Conservation (phyloP, 92 coral and sea anemone species). For the Porites rus region DNA sequence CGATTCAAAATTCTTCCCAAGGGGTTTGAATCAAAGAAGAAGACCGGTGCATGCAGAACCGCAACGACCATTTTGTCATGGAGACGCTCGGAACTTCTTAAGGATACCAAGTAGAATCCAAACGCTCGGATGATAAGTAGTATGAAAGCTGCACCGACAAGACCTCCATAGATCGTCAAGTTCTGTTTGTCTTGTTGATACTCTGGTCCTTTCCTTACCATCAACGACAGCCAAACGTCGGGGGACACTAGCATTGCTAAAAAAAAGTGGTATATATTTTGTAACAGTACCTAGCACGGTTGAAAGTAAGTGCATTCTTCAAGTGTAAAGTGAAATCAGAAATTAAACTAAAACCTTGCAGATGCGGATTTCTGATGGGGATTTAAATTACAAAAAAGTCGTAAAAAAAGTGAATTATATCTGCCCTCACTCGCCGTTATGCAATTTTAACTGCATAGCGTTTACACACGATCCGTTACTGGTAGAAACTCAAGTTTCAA, state of each 20-base stretch:
- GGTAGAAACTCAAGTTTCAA: too few relatives aligned
- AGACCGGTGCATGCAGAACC: neutral
- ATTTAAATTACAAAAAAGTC: too few relatives aligned
- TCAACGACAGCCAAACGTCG: constrained; percentile 15
- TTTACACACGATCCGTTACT: too few relatives aligned
- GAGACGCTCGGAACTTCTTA: constrained; percentile 12
- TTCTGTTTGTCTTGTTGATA: neutral
- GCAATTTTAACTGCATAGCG: too few relatives aligned
- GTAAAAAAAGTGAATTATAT: too few relatives aligned
- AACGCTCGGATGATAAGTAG: neutral
- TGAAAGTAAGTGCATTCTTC: too few relatives aligned
- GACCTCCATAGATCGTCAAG: neutral
- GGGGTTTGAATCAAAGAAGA: neutral
- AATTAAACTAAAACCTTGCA: too few relatives aligned
- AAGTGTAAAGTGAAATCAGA: too few relatives aligned
- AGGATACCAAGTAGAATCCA: neutral
- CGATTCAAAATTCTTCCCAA: neutral
- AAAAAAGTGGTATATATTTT: too few relatives aligned
- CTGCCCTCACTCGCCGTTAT: too few relatives aligned
- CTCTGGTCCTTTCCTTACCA: neutral
- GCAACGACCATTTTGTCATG: constrained; percentile 31
- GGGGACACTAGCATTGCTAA: constrained; percentile 6
- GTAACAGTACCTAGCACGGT: too few relatives aligned
- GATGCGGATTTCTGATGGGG: too few relatives aligned
- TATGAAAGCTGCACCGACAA: neutral